A percentile compares a stretch with the other conserved stretches of the same genome.
These are phyloP conservation scores for Alloscopus bannaensis DNA, from an alignment of 2,888 invertebrate genomes.

Conservation along the genomic window DNA sequence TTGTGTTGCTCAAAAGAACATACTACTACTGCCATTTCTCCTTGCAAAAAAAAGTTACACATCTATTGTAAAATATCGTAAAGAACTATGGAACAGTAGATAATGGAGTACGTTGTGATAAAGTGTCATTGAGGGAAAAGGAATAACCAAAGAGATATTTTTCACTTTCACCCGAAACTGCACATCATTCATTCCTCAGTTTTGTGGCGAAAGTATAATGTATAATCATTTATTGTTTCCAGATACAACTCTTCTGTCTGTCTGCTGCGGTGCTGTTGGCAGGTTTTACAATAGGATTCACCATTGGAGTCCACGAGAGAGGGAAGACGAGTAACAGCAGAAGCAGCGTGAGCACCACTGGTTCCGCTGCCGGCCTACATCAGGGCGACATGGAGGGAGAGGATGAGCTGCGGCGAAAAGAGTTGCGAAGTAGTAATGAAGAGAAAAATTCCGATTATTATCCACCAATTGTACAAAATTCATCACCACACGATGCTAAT, in stretches of 20 bases:
- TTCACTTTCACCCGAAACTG: constrained; percentile 23
- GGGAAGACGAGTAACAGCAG: constrained; percentile 34
- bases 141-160: constrained; percentile 12
- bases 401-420: constrained; percentile 45
- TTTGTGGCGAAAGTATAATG: constrained; percentile 20
- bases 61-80: constrained; percentile 8
- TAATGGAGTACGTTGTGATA: neutral
- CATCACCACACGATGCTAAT: constrained; percentile 68
- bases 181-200: constrained; percentile 7
- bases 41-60: no score
- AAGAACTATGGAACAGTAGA: neutral
- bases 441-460: constrained; percentile 61
- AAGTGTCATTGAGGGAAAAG: constrained; percentile 7
- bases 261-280: constrained; percentile 67
- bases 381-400: constrained; percentile 38
- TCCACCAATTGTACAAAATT: constrained; percentile 55
- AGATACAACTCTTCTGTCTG: constrained; percentile 69
- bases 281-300: constrained; percentile 70
- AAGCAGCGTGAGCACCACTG: constrained; percentile 15
- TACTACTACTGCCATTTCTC: no score
- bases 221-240: constrained; percentile 47
- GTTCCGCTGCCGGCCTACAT: constrained; percentile 39
- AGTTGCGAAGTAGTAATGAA: constrained; percentile 50
- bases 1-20: constrained; percentile 30
- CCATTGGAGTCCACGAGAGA: constrained; percentile 65